Percentiles rank a stretch among this genome's conserved stretches.
Conservation (phyloP, 2,888 invertebrate species). For the Peribatodes rhomboidaria region DNA sequence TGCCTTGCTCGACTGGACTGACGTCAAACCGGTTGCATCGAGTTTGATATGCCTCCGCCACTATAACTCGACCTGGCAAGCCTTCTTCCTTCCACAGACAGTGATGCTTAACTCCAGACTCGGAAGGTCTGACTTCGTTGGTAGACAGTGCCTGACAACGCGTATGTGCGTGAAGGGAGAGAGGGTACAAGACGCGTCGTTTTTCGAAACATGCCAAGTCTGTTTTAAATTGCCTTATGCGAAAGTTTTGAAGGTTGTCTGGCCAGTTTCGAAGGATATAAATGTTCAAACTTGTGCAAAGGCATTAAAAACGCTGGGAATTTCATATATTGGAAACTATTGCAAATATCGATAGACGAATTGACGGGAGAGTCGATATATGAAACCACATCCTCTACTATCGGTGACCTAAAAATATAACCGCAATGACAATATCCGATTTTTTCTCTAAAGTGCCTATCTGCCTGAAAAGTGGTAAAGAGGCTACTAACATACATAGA, state of each 20-base stretch:
- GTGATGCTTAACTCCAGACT: conserved; percentile 3
- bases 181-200: conserved; percentile 41
- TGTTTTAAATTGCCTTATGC: conserved; percentile 47
- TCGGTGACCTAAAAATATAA: conserved; percentile 30
- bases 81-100: conserved; percentile 9
- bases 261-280: conserved; percentile 44
- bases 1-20: conserved; percentile 63
- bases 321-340: background rate
- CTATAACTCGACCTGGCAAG: conserved; percentile 47
- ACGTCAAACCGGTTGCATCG: conserved; percentile 76
- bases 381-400: conserved; percentile 32
- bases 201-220: conserved; percentile 39
- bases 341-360: conserved; percentile 11
- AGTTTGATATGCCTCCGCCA: conserved; percentile 62
- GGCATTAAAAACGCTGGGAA: background rate
- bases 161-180: conserved; percentile 40
- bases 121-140: conserved; percentile 35
- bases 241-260: conserved; percentile 50
- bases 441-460: conserved; percentile 26
- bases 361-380: conserved; percentile 17
- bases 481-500: background rate
- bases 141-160: conserved; percentile 38
- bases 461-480: conserved; percentile 20
- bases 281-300: conserved; percentile 14
- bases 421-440: conserved; percentile 33